A percentile compares a stretch with the other conserved stretches of the same genome.
Conservation (phyloP, 2,888 invertebrate genomes). For the Cheilosia urbana region DNA sequence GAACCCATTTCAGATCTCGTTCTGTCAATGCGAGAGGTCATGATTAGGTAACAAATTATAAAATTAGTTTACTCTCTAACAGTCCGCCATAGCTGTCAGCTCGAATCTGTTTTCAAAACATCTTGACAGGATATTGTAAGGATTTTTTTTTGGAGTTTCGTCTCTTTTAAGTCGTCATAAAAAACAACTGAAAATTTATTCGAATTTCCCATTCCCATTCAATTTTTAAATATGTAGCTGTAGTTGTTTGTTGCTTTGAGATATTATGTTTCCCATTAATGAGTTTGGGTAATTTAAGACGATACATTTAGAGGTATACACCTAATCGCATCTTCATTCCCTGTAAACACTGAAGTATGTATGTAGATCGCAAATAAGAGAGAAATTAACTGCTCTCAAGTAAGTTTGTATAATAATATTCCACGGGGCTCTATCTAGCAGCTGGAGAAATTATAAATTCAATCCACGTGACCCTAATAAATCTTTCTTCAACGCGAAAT, state of each 20-base stretch:
- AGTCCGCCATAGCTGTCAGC: too few species aligned
- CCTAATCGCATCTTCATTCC: not conserved
- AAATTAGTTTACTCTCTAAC: conserved; percentile 37
- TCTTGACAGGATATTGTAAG: conserved; percentile 79
- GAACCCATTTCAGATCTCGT: conserved; percentile 35
- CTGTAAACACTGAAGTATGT: not conserved
- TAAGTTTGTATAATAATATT: too few species aligned
- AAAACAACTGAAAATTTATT: conserved; percentile 24
- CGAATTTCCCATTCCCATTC: not conserved
- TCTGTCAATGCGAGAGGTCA: conserved; percentile 27
- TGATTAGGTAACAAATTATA: conserved; percentile 53
- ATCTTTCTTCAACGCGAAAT: conserved; percentile 34
- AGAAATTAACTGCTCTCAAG: too few species aligned
- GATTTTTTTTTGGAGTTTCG: not conserved
- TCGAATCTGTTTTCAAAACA: conserved; percentile 78
- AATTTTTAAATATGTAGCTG: too few species aligned
- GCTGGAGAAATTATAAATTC: conserved; percentile 59
- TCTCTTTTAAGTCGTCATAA: conserved; percentile 30
- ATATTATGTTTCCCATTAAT: not conserved
- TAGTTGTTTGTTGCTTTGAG: too few species aligned
- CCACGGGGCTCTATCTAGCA: too few species aligned
- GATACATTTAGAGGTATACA: not conserved
- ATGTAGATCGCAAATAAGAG: not conserved
- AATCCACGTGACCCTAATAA: conserved; percentile 62
- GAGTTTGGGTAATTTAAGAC: not conserved